These are phyloP conservation scores for Alauda arvensis DNA, from an alignment of 2,797 vertebrate genomes.

Conservation along the genomic window DNA sequence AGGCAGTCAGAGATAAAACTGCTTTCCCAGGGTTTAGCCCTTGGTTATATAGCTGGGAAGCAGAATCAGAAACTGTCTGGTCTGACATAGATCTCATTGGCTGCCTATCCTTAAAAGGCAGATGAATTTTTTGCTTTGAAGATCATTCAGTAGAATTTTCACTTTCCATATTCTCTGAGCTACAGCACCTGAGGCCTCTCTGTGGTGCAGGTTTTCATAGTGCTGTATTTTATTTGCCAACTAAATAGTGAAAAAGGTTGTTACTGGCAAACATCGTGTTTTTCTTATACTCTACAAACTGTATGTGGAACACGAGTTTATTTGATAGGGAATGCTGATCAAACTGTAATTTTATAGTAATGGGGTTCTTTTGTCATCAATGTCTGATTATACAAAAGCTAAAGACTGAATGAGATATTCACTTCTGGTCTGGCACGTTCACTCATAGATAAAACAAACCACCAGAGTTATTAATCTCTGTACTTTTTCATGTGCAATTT, in stretches of 20 bases:
- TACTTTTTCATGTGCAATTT: neutral
- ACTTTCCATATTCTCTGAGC: neutral
- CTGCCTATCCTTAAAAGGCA: neutral
- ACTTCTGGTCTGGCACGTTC: neutral
- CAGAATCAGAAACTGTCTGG: neutral
- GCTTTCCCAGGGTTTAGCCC: neutral
- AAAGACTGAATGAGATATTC: neutral
- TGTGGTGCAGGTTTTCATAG: neutral
- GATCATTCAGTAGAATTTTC: neutral
- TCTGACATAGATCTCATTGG: neutral
- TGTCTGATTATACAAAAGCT: neutral
- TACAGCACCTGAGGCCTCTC: neutral
- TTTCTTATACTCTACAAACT: neutral
- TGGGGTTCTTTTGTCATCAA: neutral
- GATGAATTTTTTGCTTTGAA: neutral
- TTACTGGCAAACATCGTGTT: neutral
- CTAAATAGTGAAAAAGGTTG: neutral
- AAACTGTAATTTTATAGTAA: neutral
- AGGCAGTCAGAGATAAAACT: neutral
- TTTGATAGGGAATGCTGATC: neutral
- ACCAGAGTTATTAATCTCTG: neutral
- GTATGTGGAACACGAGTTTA: neutral
- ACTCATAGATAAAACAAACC: neutral
- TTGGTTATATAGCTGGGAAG: neutral
- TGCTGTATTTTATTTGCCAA: neutral